These are phyloP conservation scores for Syrista parreyssii DNA, from an alignment of 2,888 invertebrate genomes.

Conservation along the genomic window DNA sequence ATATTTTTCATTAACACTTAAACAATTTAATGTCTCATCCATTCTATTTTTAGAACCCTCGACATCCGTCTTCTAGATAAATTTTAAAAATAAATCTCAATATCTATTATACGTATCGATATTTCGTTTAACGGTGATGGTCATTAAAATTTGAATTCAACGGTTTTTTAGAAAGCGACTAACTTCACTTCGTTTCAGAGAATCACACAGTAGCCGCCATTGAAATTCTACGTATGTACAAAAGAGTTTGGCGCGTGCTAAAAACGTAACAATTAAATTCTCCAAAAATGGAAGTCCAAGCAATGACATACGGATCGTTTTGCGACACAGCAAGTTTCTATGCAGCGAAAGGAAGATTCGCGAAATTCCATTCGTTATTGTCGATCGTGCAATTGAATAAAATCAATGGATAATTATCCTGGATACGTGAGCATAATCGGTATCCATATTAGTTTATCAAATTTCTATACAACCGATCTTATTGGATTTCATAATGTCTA, in stretches of 20 bases:
- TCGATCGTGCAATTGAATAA: not conserved
- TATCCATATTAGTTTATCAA: not conserved
- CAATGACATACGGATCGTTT: not conserved
- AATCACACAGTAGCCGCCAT: not conserved
- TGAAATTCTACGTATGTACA: not conserved
- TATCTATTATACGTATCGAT: not conserved
- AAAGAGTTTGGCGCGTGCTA: not conserved
- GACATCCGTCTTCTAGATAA: not conserved
- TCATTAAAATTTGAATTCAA: not conserved
- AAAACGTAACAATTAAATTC: not conserved
- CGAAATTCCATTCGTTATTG: not conserved
- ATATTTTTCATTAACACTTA: not conserved
- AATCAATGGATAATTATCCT: not conserved
- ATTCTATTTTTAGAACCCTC: not conserved
- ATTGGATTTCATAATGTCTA: not conserved
- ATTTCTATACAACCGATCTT: not conserved
- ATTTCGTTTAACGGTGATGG: not conserved
- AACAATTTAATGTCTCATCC: not conserved
- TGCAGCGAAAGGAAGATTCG: not conserved
- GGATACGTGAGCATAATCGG: not conserved
- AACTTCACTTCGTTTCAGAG: not conserved
- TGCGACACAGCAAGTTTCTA: not conserved
- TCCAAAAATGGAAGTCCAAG: not conserved
- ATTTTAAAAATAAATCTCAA: not conserved
- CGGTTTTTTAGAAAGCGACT: not conserved